Conservation (phyloP, 2,113 vertebrate genomes). For the Aspiorhynchus laticeps region DNA sequence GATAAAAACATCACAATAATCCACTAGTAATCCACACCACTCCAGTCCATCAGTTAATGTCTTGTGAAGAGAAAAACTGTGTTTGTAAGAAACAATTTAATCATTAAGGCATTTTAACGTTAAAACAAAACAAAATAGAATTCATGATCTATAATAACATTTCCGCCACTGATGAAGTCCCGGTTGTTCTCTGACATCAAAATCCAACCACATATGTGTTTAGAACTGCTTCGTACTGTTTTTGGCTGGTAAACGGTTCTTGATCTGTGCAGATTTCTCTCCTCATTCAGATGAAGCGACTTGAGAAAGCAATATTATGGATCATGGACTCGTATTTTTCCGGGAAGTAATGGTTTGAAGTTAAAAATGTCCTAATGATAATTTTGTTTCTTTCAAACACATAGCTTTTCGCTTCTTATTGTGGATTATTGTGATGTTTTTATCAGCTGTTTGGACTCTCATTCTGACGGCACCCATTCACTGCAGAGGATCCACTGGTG, state of each 20-base stretch:
- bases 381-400: background rate
- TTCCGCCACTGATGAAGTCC: too few relatives aligned
- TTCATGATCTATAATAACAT: too few relatives aligned
- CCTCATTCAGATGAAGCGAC: background rate
- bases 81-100: too few relatives aligned
- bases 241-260: too few relatives aligned
- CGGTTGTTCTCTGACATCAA: too few relatives aligned
- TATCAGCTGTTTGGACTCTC: background rate
- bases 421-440: background rate
- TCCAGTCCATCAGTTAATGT: too few relatives aligned
- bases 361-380: background rate
- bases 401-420: background rate
- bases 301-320: background rate
- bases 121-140: too few relatives aligned
- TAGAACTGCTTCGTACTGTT: background rate
- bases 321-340: too few relatives aligned
- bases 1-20: background rate
- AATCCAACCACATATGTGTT: background rate
- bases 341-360: too few relatives aligned
- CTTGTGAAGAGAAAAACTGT: too few relatives aligned
- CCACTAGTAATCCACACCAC: background rate
- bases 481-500: background rate
- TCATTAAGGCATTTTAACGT: too few relatives aligned
- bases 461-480: background rate
- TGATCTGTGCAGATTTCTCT: too few relatives aligned